Conservation (phyloP, 2,888 invertebrate species). For the Belgica antarctica region DNA sequence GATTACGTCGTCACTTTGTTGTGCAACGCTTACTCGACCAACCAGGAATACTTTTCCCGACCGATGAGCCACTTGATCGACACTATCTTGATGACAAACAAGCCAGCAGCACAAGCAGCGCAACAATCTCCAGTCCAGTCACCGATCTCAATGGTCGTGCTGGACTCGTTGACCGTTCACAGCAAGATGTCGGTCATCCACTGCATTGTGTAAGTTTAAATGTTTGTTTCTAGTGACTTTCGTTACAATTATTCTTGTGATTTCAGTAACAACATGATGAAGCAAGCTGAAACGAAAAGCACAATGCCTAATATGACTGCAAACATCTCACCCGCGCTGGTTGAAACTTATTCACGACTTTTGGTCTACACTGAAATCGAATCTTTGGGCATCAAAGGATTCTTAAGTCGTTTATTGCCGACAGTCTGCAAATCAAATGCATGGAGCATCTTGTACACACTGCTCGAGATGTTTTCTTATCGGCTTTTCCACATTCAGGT, state of each 20-base stretch:
- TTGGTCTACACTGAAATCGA: constrained; percentile 96
- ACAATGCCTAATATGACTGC: constrained; percentile 64
- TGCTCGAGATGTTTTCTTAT: constrained; percentile 95
- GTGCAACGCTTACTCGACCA: constrained; percentile 94
- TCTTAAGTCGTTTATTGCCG: constrained; percentile 87
- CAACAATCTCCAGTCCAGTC: constrained; percentile 66
- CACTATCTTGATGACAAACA: constrained; percentile 72
- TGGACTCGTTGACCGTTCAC: constrained; percentile 92
- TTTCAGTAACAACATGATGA: constrained; percentile 86
- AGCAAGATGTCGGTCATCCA: constrained; percentile 89
- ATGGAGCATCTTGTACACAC: constrained; percentile 92
- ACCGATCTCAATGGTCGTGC: constrained; percentile 85
- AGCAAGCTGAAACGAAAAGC: constrained; percentile 82
- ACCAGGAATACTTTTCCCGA: constrained; percentile 82
- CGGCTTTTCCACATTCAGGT: constrained; percentile 89
- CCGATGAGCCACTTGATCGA: constrained; percentile 92
- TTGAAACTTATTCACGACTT: constrained; percentile 91
- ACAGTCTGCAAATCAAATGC: constrained; percentile 89
- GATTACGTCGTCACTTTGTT: constrained; percentile 89
- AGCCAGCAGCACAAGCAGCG: constrained; percentile 58
- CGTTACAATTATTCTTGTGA: too few species aligned
- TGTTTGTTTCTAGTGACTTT: too few species aligned
- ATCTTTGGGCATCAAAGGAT: constrained; percentile 93
- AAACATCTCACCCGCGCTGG: constrained; percentile 80
- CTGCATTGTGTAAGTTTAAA: too few species aligned